Evolutionary conservation across 1,140 invertebrate genomes (phyloP), one percentile per base, ranked within the genome.

Genomic region (Lepidurus apus): DNA sequence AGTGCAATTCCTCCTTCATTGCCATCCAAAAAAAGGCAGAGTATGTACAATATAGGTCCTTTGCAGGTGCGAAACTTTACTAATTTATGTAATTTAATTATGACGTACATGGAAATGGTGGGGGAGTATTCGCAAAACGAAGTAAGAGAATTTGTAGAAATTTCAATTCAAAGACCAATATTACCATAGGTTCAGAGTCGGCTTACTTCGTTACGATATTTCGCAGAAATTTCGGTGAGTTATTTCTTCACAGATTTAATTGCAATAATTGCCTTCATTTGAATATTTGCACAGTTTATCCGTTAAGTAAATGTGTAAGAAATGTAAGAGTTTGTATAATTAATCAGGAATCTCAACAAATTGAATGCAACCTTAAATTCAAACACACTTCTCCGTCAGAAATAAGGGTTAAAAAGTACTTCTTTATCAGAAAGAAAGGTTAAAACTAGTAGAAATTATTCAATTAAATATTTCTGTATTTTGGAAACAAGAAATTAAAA

Each of bases 41-140:
- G 95, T 97, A 90, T 26, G 21, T 43, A 65, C 53, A 76, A n/a
- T n/a, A 43, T 34, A 34, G 4, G 34, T 4, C 2, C 34, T 34
- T 34, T 34, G 34, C 34, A 34, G 34, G 4, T 4, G 34, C 34
- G 34, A 34, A 34, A 34, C 34, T 80, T 47, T 65, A 80, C 88
- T 88, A 79, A 89, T 96, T 34, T 34, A 34, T 34, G 34, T 34
- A 34, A 34, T 4, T 34, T 34, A 34, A 95, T 98, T 82, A 94
- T 95, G 91, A 94, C 93, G 74, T 98, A 97, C 86, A 96, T 97
- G 94, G 93, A 96, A 85, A 94, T 96, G 90, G 93, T 96, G 84
- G 93, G 93, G 1, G 93, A 93, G 84, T 95, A 93, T 86, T 92
- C 91, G 78, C 92, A 93, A 81, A 42, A 86, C 85, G 80, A 83